Conservation (phyloP, 2,888 invertebrate genomes). For the Acleris sparsana region DNA sequence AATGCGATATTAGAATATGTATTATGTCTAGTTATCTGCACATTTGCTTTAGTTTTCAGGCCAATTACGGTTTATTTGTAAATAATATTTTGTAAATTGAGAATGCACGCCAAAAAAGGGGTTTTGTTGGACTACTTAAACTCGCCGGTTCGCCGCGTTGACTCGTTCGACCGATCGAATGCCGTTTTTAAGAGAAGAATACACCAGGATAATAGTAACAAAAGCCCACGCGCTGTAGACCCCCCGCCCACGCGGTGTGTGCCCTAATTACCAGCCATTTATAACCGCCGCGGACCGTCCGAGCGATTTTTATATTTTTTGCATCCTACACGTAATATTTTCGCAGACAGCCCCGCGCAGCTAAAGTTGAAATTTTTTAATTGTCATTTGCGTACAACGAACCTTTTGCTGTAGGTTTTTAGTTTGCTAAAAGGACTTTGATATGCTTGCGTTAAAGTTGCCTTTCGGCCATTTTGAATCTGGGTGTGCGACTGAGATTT, state of each 20-base stretch:
- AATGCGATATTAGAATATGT: too few relatives aligned
- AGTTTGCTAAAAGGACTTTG: slow-evolving; percentile 34
- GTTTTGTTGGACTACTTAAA: too few relatives aligned
- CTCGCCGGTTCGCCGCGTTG: too few relatives aligned
- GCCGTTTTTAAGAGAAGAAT: too few relatives aligned
- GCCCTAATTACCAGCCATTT: slow-evolving; percentile 78
- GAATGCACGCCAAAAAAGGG: too few relatives aligned
- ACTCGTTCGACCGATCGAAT: too few relatives aligned
- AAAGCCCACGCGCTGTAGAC: slow-evolving; percentile 45
- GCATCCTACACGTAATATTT: slow-evolving; percentile 62
- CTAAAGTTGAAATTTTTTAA: slow-evolving; percentile 48
- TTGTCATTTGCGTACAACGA: slow-evolving; percentile 40
- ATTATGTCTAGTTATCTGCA: too few relatives aligned
- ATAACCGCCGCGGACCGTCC: slow-evolving; percentile 69
- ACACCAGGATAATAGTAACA: too few relatives aligned
- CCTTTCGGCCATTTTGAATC: slow-evolving; percentile 3
- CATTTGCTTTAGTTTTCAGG: too few relatives aligned
- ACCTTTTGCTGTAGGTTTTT: slow-evolving; percentile 27
- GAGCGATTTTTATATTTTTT: slow-evolving; percentile 73
- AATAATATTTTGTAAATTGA: too few relatives aligned
- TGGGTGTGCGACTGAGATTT: background rate
- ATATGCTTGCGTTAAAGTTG: slow-evolving; percentile 24
- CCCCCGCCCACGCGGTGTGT: slow-evolving; percentile 52
- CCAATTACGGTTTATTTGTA: too few relatives aligned
- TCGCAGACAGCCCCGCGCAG: slow-evolving; percentile 55